phyloP scores from a whole-genome alignment of 2,797 vertebrate species.

The Coluber constrictor region DNA sequence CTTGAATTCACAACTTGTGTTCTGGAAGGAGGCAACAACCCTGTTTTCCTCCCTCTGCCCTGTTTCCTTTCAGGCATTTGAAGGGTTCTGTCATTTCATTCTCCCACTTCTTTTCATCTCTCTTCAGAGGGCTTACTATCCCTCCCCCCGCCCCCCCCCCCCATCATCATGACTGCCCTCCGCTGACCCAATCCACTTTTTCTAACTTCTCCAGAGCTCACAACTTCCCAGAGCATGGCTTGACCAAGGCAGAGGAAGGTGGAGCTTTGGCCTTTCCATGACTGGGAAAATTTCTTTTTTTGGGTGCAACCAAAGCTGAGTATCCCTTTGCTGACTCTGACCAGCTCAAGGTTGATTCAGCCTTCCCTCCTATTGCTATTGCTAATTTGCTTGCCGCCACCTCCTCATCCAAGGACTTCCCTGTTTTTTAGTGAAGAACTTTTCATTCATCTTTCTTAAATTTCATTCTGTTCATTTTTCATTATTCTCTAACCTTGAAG shows the following conservation, averaged over 20 bases:
- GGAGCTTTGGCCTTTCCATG: neutral
- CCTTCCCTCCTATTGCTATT: neutral
- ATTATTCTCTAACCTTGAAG: no score
- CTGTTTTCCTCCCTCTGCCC: neutral
- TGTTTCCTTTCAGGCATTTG: neutral
- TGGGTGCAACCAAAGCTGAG: neutral
- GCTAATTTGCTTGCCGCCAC: neutral
- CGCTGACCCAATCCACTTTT: neutral
- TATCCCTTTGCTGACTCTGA: neutral
- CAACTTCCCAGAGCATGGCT: neutral
- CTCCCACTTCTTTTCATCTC: neutral
- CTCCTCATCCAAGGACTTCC: no score
- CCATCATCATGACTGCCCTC: neutral
- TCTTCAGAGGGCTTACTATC: neutral
- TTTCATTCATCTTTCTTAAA: no score
- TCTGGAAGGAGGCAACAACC: neutral
- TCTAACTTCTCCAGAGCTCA: neutral
- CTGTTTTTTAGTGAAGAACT: no score
- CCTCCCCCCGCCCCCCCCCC: fast-evolving
- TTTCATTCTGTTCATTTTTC: no score
- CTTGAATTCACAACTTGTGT: neutral
- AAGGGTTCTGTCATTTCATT: neutral
- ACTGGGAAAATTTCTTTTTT: neutral
- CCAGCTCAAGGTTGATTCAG: no score
- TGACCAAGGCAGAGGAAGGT: neutral